Evolutionary conservation across 2,888 invertebrate species (phyloP).

Genomic region (Papilio gigon): DNA sequence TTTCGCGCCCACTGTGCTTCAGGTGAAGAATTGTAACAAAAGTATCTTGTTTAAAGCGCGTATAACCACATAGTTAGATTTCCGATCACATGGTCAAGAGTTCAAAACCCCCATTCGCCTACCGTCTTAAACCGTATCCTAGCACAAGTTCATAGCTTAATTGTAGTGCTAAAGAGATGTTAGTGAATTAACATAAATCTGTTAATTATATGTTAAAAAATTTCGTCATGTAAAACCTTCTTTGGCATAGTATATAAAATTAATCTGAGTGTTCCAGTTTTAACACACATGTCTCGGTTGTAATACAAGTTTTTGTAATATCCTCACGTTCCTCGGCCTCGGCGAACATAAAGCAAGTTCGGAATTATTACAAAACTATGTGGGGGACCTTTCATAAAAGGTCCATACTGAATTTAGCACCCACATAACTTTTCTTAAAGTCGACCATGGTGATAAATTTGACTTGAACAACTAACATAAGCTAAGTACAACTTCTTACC

Average conservation of each 20-base stretch:
- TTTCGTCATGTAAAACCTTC: background rate
- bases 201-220: no score
- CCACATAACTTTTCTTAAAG: slow-evolving; percentile 30
- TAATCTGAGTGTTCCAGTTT: background rate
- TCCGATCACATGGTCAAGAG: no score
- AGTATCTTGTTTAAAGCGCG: no score
- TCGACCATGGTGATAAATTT: slow-evolving; percentile 21
- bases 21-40: no score
- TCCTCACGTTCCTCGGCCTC: slow-evolving; percentile 28
- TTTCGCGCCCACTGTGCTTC: no score
- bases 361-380: slow-evolving; percentile 36
- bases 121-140: no score
- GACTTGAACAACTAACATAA: slow-evolving; percentile 10
- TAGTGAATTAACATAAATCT: no score
- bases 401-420: slow-evolving; percentile 31
- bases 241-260: background rate
- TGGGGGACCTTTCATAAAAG: slow-evolving; percentile 36
- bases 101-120: no score
- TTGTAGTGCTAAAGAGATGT: no score
- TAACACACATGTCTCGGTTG: slow-evolving; percentile 18
- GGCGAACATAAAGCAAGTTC: slow-evolving; percentile 33
- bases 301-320: slow-evolving; percentile 32
- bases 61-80: no score
- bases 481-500: background rate
- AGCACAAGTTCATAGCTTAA: no score